phyloP scores from a whole-genome alignment of 2,113 vertebrate species.

The Eurypyga helias region DNA sequence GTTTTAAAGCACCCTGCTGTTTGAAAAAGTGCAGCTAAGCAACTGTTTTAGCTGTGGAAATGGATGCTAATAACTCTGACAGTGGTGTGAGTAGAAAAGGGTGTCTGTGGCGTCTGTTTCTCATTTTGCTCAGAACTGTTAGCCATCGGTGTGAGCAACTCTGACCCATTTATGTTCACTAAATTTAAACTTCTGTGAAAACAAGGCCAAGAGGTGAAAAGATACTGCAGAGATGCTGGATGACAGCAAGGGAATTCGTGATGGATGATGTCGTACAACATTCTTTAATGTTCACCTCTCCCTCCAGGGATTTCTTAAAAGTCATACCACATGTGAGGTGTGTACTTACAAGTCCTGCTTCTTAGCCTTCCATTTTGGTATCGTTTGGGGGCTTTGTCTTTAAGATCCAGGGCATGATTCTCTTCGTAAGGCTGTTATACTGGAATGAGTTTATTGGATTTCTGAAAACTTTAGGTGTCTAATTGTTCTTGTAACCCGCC shows the following conservation, averaged over 20 bases:
- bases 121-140: neutral
- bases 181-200: neutral
- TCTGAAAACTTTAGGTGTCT: neutral
- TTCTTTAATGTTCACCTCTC: neutral
- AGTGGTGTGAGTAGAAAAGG: neutral
- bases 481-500: neutral
- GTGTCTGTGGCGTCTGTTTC: neutral
- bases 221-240: neutral
- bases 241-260: neutral
- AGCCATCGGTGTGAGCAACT: neutral
- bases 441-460: neutral
- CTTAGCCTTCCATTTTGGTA: neutral
- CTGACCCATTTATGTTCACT: neutral
- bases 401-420: neutral
- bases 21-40: neutral
- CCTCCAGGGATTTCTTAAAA: neutral
- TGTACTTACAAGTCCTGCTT: neutral
- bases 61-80: neutral
- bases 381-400: neutral
- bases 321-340: neutral
- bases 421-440: neutral
- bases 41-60: neutral
- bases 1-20: neutral
- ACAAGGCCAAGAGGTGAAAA: neutral
- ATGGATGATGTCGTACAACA: neutral